A percentile compares a stretch with the other conserved stretches of the same genome.
phyloP scores from a whole-genome alignment of 2,888 invertebrate species.

The Bombyx huttoni region DNA sequence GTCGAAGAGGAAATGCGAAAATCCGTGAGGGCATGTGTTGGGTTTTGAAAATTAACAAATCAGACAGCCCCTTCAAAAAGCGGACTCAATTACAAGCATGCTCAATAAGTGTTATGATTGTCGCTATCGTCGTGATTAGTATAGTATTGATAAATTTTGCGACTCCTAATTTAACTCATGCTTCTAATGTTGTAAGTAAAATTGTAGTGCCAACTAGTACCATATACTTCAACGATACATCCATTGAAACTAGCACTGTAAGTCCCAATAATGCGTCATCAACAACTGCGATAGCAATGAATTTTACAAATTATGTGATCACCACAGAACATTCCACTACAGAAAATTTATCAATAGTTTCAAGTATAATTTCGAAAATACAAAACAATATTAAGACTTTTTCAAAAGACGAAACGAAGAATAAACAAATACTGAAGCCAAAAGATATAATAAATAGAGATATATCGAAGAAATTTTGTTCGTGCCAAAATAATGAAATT shows the following conservation, averaged over 20 bases:
- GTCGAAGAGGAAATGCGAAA: slow-evolving; percentile 51
- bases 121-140: slow-evolving; percentile 64
- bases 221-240: slow-evolving; percentile 37
- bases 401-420: slow-evolving; percentile 36
- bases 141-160: slow-evolving; percentile 67
- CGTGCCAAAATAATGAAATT: slow-evolving; percentile 71
- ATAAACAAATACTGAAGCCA: slow-evolving; percentile 27
- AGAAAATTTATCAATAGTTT: slow-evolving; percentile 29
- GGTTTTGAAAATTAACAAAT: slow-evolving; percentile 54
- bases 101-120: slow-evolving; percentile 68
- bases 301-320: slow-evolving; percentile 20
- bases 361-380: slow-evolving; percentile 45
- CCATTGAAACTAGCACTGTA: slow-evolving; percentile 27
- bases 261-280: slow-evolving; percentile 25
- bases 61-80: slow-evolving; percentile 57
- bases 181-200: slow-evolving; percentile 47
- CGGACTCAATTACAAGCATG: slow-evolving; percentile 65
- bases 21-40: slow-evolving; percentile 60
- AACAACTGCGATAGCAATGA: slow-evolving; percentile 14
- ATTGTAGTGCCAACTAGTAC: slow-evolving; percentile 57
- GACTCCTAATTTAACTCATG: slow-evolving; percentile 47
- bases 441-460: slow-evolving; percentile 52
- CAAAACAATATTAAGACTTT: slow-evolving; percentile 59
- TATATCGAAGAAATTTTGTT: slow-evolving; percentile 55
- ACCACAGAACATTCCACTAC: slow-evolving; percentile 25